phyloP scores from a whole-genome alignment of 2,113 vertebrate species.

The Colossoma macropomum region DNA sequence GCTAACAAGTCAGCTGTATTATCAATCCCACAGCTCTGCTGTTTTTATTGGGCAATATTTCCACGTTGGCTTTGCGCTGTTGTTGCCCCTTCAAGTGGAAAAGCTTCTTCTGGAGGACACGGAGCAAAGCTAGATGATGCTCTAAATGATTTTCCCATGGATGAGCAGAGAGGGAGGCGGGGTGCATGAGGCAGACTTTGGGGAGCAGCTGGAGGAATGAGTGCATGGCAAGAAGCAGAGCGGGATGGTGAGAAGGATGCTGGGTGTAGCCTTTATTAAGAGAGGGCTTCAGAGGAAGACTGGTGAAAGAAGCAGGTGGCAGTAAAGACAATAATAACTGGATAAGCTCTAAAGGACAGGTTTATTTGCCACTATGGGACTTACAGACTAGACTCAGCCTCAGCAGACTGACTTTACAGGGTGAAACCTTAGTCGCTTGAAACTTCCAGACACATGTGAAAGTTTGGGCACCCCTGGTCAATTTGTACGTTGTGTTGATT shows the following conservation, averaged over 20 bases:
- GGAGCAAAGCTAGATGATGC: constrained; percentile 54
- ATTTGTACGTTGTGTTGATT: too few relatives aligned
- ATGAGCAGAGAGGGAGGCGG: not conserved
- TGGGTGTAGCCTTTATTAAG: not conserved
- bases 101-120: constrained; percentile 54
- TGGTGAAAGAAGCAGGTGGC: too few relatives aligned
- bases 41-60: constrained; percentile 67
- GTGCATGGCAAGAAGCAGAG: not conserved
- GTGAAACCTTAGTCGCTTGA: too few relatives aligned
- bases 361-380: not conserved
- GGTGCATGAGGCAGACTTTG: not conserved
- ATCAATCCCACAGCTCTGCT: constrained; percentile 58
- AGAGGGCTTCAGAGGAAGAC: not conserved
- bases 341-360: not conserved
- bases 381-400: not conserved
- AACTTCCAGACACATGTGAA: too few relatives aligned
- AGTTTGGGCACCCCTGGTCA: too few relatives aligned
- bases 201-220: not conserved
- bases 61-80: constrained; percentile 47
- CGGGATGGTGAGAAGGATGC: not conserved
- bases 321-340: too few relatives aligned
- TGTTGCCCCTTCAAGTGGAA: constrained; percentile 62
- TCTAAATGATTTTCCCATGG: constrained; percentile 43
- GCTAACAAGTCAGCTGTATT: constrained; percentile 57
- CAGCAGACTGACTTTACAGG: too few relatives aligned